Evolutionary conservation across 2,888 invertebrate genomes (phyloP).

Genomic region (Andrena trimmerana): DNA sequence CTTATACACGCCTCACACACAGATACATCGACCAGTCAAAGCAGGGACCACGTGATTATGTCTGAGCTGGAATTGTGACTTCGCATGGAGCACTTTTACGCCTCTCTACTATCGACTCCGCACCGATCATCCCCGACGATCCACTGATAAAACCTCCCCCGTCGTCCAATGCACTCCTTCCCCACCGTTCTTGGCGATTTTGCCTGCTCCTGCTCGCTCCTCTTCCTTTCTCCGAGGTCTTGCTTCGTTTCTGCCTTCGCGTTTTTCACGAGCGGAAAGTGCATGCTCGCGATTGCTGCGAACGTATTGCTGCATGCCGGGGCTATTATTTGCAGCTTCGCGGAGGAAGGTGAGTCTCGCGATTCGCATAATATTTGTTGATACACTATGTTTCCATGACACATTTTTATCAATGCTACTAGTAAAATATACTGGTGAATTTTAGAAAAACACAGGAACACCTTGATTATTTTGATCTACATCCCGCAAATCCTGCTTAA

Average conservation of each 20-base stretch:
- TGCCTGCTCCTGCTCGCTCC: neutral
- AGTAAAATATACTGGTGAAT: neutral
- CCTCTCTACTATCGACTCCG: conserved; percentile 87
- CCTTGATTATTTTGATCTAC: neutral
- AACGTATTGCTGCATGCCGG: conserved; percentile 11
- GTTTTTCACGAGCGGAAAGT: neutral
- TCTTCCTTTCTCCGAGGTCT: neutral
- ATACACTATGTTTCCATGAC: neutral
- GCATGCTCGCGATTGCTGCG: conserved; percentile 19
- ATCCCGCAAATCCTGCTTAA: neutral
- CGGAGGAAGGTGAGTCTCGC: conserved; percentile 58
- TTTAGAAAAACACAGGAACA: neutral
- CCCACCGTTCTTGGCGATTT: neutral
- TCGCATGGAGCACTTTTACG: conserved; percentile 90
- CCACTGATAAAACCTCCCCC: neutral
- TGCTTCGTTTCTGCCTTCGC: conserved; percentile 8
- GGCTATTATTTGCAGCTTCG: neutral
- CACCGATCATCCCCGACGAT: conserved; percentile 60
- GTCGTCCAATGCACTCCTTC: neutral
- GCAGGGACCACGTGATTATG: conserved; percentile 90
- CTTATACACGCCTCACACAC: conserved; percentile 74
- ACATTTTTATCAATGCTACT: neutral
- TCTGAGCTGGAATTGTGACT: conserved; percentile 90
- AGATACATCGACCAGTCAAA: conserved; percentile 84
- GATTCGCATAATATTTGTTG: conserved; percentile 6